Evolutionary conservation across 2,797 vertebrate species (phyloP).

Genomic region (Pteronotus mesoamericanus): DNA sequence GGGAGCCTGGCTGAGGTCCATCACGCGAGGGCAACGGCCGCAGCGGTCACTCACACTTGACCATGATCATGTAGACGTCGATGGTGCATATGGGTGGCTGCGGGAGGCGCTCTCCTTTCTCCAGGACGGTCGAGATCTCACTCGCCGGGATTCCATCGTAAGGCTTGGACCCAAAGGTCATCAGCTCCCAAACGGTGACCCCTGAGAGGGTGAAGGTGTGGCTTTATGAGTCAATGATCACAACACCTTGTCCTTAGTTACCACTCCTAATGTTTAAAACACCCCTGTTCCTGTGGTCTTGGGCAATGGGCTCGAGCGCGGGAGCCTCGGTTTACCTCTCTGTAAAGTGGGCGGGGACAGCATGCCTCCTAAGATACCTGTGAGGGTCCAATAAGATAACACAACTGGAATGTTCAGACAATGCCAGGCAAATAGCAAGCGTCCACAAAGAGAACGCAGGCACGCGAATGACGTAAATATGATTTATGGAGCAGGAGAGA

Average conservation of each 20-base stretch:
- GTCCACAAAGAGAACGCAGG: too few species aligned
- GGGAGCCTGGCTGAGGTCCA: not conserved
- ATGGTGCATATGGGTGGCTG: slow-evolving; percentile 96
- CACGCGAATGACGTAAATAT: fast-evolving
- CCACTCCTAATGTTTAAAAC: not conserved
- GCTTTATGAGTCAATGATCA: not conserved
- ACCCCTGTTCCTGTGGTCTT: not conserved
- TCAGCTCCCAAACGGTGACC: slow-evolving; percentile 96
- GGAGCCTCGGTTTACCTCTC: not conserved
- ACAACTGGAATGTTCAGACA: not conserved
- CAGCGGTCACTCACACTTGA: slow-evolving; percentile 90
- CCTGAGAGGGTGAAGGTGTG: slow-evolving; percentile 76
- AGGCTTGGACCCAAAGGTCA: slow-evolving; percentile 95
- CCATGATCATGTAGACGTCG: slow-evolving; percentile 98
- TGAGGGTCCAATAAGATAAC: not conserved
- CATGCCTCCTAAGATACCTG: not conserved
- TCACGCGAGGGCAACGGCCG: fast-evolving
- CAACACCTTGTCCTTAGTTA: not conserved
- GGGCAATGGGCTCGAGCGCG: not conserved
- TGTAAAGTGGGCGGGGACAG: not conserved
- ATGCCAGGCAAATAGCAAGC: not conserved
- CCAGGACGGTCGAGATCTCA: slow-evolving; percentile 90
- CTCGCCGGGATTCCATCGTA: slow-evolving; percentile 93
- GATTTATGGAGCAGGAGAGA: fast-evolving
- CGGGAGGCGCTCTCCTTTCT: slow-evolving; percentile 93